Conservation (phyloP, 2,113 vertebrate genomes). For the Suncus etruscus region DNA sequence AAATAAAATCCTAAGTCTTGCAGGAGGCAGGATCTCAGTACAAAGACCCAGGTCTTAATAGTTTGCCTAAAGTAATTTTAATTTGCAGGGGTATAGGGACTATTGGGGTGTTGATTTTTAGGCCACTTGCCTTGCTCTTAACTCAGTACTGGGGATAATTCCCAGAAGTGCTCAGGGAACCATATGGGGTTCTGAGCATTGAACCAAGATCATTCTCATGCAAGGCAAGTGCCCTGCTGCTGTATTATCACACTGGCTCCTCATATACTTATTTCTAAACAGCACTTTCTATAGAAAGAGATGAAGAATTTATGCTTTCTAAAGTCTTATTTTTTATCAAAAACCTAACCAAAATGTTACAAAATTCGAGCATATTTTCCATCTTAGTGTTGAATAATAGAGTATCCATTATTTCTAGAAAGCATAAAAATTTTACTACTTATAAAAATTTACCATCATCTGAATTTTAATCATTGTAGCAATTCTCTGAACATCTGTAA, state of each 20-base stretch:
- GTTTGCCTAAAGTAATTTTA: background rate
- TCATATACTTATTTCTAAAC: background rate
- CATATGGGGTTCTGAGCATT: no score
- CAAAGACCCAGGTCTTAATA: background rate
- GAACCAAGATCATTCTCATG: no score
- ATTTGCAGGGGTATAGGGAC: no score
- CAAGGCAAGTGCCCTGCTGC: no score
- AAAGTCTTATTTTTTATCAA: background rate
- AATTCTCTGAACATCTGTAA: background rate
- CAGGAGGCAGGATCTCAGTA: background rate
- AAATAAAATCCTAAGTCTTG: background rate
- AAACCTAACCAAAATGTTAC: background rate
- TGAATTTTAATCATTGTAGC: constrained; percentile 5
- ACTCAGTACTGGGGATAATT: no score
- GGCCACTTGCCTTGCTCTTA: no score
- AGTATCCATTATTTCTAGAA: background rate
- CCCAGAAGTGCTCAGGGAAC: no score
- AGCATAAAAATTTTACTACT: constrained; percentile 1
- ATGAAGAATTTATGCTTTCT: background rate
- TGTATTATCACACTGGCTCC: no score
- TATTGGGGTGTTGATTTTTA: no score
- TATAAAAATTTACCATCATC: background rate
- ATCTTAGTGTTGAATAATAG: background rate
- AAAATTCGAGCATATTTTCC: background rate
- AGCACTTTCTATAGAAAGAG: background rate